These are phyloP conservation scores for Charanyca ferruginea DNA, from an alignment of 2,888 invertebrate species.

Conservation along the genomic window DNA sequence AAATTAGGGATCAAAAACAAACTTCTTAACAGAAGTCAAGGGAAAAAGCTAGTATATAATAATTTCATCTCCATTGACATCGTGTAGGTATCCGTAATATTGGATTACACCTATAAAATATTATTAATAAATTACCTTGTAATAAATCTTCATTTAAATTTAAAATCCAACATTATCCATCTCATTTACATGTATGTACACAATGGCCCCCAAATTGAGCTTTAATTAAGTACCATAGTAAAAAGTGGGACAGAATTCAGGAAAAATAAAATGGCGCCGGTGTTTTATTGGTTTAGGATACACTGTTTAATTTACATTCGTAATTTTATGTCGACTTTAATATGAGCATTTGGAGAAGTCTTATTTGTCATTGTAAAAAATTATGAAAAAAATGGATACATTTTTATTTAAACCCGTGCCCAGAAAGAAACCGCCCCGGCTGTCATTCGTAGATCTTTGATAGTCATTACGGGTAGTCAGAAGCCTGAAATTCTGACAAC, in stretches of 20 bases:
- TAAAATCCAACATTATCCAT: slow-evolving; percentile 36
- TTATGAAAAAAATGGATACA: no score
- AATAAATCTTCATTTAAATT: slow-evolving; percentile 50
- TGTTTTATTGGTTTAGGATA: slow-evolving; percentile 38
- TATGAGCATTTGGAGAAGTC: slow-evolving; percentile 1
- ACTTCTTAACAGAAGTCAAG: no score
- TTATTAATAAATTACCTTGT: slow-evolving; percentile 33
- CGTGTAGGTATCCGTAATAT: not conserved
- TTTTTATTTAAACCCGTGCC: no score
- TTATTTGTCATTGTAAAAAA: not conserved
- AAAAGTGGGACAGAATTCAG: slow-evolving; percentile 23
- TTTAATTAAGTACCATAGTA: slow-evolving; percentile 44
- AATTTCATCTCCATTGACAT: not conserved
- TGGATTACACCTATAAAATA: slow-evolving; percentile 15
- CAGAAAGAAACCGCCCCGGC: no score
- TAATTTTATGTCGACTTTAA: slow-evolving; percentile 25
- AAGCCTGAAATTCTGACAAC: no score
- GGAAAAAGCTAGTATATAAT: no score
- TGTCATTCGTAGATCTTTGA: no score
- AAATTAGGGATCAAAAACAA: no score
- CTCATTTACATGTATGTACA: slow-evolving; percentile 52
- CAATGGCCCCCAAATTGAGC: slow-evolving; percentile 32
- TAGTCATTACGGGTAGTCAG: no score
- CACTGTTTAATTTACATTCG: slow-evolving; percentile 24
- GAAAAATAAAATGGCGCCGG: slow-evolving; percentile 31